Evolutionary conservation across 1,140 invertebrate genomes (phyloP), one percentile per base, ranked within the genome.

Genomic region (Ceratosolen fusciceps): DNA sequence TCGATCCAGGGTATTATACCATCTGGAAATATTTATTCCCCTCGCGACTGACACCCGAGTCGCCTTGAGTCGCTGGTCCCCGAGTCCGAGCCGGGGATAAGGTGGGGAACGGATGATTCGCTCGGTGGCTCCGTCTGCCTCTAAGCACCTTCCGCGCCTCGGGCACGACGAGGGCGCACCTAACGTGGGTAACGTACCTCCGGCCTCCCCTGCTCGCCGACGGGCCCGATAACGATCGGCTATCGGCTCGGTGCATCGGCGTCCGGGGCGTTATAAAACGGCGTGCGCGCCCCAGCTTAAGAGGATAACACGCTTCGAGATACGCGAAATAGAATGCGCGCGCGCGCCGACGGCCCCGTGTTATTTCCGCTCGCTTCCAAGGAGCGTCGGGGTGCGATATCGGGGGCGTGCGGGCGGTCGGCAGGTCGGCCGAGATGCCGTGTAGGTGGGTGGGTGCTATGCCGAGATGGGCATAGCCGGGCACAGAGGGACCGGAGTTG

Each of bases 211-310:
- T 16, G 43, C 43, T 16, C 43, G 43, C 82, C 26, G 12, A 5
- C 80, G 83, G 82, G 75, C 83, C 82, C 81, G 84, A 87, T 86
- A 86, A 78, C 83, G 81, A 86, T 86, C 84, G 68, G 81, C 82
- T 84, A 86, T 85, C 83, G 83, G 83, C 84, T 83, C 81, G 72
- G 43, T 0, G 58, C 58, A 76, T 76, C 74, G 60, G 29, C 72
- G 39, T 8, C 74, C 43, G 52, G 74, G 74, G 74, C 74, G 74
- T 68, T 68, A 49, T 76, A 68, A 68, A 68, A 71, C 43, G 52
- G 29, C 71, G 70, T 7, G 9, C 26, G 71, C 3, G 21, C 21
- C 10, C n/a, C 21, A 52, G 37, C 21, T 16, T 47, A 62, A 65
- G 54, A 56, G 52, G 62, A 39, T 37, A 14, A 24, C 21, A 52